Evolutionary conservation across 2,797 vertebrate species (phyloP).

Genomic region (Nannoperca obscura): DNA sequence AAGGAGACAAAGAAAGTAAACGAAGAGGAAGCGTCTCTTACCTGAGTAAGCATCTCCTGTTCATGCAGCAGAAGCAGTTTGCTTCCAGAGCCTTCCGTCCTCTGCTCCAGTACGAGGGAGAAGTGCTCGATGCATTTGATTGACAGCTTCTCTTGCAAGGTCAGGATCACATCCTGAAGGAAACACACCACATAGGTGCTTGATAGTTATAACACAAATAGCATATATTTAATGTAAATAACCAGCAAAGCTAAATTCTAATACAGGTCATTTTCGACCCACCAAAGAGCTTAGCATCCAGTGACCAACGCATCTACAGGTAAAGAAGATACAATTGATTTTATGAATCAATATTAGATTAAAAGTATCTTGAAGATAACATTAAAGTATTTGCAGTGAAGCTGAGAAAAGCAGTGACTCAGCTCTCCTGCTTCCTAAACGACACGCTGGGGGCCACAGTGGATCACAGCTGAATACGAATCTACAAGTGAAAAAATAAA

Average conservation of each 20-base stretch:
- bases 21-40: conserved; percentile 62
- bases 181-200: neutral
- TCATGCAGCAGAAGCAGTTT: conserved; percentile 96
- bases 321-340: neutral
- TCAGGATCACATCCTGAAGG: conserved; percentile 94
- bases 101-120: conserved; percentile 96
- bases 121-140: conserved; percentile 99
- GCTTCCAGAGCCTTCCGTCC: conserved; percentile 87
- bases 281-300: neutral
- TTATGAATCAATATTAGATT: neutral
- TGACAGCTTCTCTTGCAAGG: conserved; percentile 98
- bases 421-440: neutral
- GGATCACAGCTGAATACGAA: conserved; percentile 19
- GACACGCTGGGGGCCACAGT: neutral
- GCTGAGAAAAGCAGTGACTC: neutral
- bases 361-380: neutral
- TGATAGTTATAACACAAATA: neutral
- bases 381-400: neutral
- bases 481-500: conserved; percentile 23
- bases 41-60: conserved; percentile 98
- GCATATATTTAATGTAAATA: neutral
- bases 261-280: neutral
- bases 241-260: neutral
- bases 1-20: conserved; percentile 16
- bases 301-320: neutral